These are phyloP conservation scores for Aphis gossypii DNA, from an alignment of 1,140 invertebrate species.

Conservation along the genomic window DNA sequence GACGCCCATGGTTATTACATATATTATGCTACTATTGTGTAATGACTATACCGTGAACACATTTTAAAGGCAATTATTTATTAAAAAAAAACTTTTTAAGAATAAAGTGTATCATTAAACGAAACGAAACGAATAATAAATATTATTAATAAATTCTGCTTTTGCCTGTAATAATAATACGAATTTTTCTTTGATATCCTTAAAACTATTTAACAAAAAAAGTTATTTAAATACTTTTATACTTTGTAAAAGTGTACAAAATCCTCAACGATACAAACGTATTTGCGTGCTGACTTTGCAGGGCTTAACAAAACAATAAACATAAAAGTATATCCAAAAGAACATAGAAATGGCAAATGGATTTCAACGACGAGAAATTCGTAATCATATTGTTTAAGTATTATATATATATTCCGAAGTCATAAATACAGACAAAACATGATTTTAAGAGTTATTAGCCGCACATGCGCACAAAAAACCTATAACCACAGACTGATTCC, in stretches of 20 bases:
- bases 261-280: not conserved
- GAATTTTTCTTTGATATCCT: not conserved
- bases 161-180: not conserved
- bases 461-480: too few relatives aligned
- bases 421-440: not conserved
- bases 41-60: not conserved
- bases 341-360: not conserved
- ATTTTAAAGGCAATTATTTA: not conserved
- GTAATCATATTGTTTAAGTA: not conserved
- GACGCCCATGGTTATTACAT: not conserved
- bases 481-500: too few relatives aligned
- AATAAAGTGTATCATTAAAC: not conserved
- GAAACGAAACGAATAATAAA: conserved; percentile 12
- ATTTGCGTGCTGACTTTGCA: not conserved
- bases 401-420: not conserved
- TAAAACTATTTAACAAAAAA: not conserved
- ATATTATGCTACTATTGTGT: not conserved
- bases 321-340: not conserved
- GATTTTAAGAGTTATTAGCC: too few relatives aligned
- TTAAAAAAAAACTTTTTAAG: not conserved
- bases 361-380: not conserved
- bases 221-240: not conserved
- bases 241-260: not conserved
- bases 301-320: not conserved
- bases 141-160: not conserved